A percentile compares a stretch with the other conserved stretches of the same genome.
phyloP scores from a whole-genome alignment of 1,140 invertebrate species.

The Drosophila persimilis region DNA sequence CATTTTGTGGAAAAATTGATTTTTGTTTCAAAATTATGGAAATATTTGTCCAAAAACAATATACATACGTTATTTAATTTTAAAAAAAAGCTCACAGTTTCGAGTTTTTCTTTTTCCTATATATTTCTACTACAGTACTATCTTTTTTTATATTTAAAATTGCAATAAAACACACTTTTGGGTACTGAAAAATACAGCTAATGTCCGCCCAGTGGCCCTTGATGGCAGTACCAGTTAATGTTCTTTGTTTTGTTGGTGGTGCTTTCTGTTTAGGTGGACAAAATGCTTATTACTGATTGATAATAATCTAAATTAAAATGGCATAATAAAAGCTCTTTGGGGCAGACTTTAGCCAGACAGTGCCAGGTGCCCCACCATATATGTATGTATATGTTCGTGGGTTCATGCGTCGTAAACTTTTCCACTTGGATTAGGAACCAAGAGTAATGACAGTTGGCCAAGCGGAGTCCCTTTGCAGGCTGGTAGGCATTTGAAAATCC shows the following conservation, averaged over 20 bases:
- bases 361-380: background rate
- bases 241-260: constrained; percentile 30
- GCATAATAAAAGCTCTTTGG: constrained; percentile 71
- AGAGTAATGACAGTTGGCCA: constrained; percentile 64
- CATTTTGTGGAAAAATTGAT: no score
- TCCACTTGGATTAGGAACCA: constrained; percentile 43
- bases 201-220: constrained; percentile 51
- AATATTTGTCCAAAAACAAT: no score
- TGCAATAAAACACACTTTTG: constrained; percentile 22
- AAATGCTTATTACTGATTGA: constrained; percentile 76
- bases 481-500: constrained; percentile 30
- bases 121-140: no score
- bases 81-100: no score
- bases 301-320: constrained; percentile 80
- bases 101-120: no score
- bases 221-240: constrained; percentile 36
- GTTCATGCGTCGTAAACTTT: constrained; percentile 7
- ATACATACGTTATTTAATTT: no score
- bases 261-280: constrained; percentile 37
- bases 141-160: background rate
- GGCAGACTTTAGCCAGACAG: constrained; percentile 52
- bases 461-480: background rate
- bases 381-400: background rate
- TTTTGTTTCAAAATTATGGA: no score
- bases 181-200: constrained; percentile 60